A percentile compares a stretch with the other conserved stretches of the same genome.
phyloP scores from a whole-genome alignment of 53 echinoderm and acorn worm genomes.

The Stichopus horrens region DNA sequence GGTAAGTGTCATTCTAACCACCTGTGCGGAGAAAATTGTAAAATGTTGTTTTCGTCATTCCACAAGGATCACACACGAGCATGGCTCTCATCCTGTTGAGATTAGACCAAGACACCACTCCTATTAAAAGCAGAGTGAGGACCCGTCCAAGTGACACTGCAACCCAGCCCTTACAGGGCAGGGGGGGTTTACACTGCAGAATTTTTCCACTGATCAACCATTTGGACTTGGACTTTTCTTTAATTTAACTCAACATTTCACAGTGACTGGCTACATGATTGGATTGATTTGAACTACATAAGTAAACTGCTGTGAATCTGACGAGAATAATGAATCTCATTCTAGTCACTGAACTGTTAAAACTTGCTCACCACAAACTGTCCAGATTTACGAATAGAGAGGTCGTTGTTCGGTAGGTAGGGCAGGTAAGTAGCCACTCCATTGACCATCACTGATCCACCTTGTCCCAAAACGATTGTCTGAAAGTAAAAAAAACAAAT shows the following conservation, averaged over 20 bases:
- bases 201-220: no score
- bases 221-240: no score
- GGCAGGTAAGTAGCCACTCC: constrained; percentile 1
- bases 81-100: no score
- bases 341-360: no score
- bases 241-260: no score
- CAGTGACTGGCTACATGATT: no score
- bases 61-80: no score
- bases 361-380: constrained; percentile 25
- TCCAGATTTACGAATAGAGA: constrained; percentile 18
- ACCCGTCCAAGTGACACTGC: no score
- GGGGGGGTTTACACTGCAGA: no score
- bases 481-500: neutral
- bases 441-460: neutral
- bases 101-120: neutral
- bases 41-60: neutral
- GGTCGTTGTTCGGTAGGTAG: neutral
- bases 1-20: constrained; percentile 6
- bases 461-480: constrained; percentile 1
- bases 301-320: no score
- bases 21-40: neutral
- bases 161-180: no score
- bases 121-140: neutral
- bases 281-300: no score
- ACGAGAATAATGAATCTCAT: neutral